Percentiles rank a stretch among this genome's conserved stretches.
Conservation (phyloP, 2,113 vertebrate species). For the Orycteropus afer region DNA sequence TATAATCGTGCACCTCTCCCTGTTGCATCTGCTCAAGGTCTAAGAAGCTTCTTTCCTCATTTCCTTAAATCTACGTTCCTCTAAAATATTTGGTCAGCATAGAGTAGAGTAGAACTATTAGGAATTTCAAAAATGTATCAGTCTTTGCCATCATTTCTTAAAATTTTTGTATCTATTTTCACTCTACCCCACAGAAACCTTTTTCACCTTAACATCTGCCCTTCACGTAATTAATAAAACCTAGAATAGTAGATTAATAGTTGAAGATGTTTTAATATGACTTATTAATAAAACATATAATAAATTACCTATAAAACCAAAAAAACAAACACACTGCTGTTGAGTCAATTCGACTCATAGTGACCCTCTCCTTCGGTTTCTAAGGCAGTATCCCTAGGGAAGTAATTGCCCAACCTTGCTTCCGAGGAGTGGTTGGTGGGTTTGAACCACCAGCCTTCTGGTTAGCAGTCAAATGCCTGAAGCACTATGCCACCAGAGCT, state of each 20-base stretch:
- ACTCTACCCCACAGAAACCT: constrained; percentile 27
- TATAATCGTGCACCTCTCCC: neutral
- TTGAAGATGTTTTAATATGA: constrained; percentile 30
- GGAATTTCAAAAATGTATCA: neutral
- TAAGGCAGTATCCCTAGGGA: no score
- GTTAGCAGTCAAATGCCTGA: no score
- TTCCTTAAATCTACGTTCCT: neutral
- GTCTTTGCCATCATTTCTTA: neutral
- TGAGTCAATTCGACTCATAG: no score
- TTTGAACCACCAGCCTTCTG: no score
- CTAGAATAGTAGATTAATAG: constrained; percentile 12
- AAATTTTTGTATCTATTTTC: constrained; percentile 28
- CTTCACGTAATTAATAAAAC: constrained; percentile 28
- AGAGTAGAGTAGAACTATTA: neutral
- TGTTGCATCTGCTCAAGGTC: neutral
- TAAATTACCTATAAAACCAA: constrained; percentile 47
- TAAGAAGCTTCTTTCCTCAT: neutral
- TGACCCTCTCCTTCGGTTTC: no score
- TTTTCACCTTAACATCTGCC: neutral
- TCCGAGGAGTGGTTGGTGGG: no score
- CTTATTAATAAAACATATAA: constrained; percentile 42
- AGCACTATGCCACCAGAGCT: no score
- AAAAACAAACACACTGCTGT: no score
- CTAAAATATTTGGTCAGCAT: neutral
- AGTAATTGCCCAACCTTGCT: no score